Base-by-base conservation (phyloP, 2,888 invertebrate species). In the Watsonalla binaria region DNA sequence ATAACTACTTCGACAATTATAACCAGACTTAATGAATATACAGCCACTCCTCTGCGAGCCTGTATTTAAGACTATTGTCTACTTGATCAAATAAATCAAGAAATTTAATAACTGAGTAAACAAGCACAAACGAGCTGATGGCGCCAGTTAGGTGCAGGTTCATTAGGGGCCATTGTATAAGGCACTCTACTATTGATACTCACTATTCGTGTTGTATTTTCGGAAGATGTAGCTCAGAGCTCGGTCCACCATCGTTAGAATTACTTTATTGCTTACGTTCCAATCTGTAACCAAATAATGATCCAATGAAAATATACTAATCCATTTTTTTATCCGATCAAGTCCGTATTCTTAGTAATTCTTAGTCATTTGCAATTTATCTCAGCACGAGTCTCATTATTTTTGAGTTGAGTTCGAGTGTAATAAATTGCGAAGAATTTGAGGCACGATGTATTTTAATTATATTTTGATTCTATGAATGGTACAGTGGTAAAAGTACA, bases 161-260 rank as follows among this genome's bases (percentile, higher is more conserved):
- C 61, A 62, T 70, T 64, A 68, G 56, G 39, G 24, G 13, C 37
- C 46, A 53, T 54, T 54, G 46, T 57, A 39, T 7, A 45, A 9
- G 35, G 34, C 52, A 62, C 24, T 24, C 24, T 24, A 24, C 24
- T 24, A 24, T 24, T 24, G 24, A 24, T 24, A 24, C 65, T 64
- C 52, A 84, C 84, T 70, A 59, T 70, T 72, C 57, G 72, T 72
- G 59, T 73, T 74, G 72, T 84, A 80, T 73, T 81, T 81, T 72
- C 68, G 73, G 61, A 79, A 70, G 55, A 79, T 63, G 62, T 74
- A 66, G 63, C 63, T 70, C 60, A 80, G 65, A 60, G 76, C 73
- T 68, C 74, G 74, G 65, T 79, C 79, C 81, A 76, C 72, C 86
- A 84, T 86, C 69, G 59, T 77, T 71, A 62, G 63, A 58, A 61